These are phyloP conservation scores for Philotrypesis tridentata DNA, from an alignment of 1,140 invertebrate genomes.

Conservation along the genomic window DNA sequence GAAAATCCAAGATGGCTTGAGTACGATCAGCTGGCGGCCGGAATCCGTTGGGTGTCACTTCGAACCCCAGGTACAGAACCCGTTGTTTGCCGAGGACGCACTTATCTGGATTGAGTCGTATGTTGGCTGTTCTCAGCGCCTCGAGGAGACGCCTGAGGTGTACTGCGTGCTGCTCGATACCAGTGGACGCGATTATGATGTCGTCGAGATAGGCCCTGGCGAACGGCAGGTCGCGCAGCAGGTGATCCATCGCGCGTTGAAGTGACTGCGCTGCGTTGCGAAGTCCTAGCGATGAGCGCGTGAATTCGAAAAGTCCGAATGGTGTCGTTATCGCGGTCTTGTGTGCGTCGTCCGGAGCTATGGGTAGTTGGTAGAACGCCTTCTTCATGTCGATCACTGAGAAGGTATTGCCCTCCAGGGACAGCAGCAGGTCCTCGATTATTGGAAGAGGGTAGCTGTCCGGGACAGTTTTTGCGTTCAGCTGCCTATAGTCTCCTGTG, in stretches of 20 bases:
- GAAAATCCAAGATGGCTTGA: no score
- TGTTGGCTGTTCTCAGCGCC: no score
- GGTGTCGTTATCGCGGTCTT: not conserved
- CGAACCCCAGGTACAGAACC: no score
- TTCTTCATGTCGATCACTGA: not conserved
- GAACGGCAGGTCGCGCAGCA: not conserved
- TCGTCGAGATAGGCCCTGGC: not conserved
- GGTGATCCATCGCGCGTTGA: not conserved
- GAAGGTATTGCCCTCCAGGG: not conserved
- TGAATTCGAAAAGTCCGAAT: not conserved
- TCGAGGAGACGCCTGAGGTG: no score
- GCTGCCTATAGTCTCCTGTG: not conserved
- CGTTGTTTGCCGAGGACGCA: not conserved
- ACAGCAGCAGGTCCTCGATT: not conserved
- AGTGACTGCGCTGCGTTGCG: not conserved
- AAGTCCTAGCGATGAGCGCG: no score
- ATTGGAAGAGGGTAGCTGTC: not conserved
- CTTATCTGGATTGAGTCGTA: no score
- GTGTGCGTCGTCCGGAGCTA: not conserved
- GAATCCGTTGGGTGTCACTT: not conserved
- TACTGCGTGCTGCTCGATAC: no score
- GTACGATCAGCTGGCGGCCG: no score
- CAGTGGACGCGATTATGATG: not conserved
- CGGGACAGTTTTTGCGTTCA: not conserved
- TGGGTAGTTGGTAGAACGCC: not conserved